phyloP scores from a whole-genome alignment of 1,140 invertebrate genomes.

The Drosophila tristis region DNA sequence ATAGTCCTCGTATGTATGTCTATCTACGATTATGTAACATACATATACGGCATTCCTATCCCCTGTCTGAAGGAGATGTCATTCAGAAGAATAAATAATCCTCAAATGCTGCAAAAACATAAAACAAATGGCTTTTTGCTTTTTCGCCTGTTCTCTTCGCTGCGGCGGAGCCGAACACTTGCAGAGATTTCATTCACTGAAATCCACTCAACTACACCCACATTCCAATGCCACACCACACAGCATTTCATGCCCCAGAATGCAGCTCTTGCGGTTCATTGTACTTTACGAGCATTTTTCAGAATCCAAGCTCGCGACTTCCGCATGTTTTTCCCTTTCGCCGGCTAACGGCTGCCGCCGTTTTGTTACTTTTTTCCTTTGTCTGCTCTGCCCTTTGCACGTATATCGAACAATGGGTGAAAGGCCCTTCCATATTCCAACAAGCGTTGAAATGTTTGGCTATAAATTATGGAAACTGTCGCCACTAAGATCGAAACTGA shows the following conservation, averaged over 20 bases:
- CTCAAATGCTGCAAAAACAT: slow-evolving; percentile 36
- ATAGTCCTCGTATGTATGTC: too few relatives aligned
- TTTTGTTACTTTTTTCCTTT: slow-evolving; percentile 73
- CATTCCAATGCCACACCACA: slow-evolving; percentile 20
- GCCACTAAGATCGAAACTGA: slow-evolving; percentile 37
- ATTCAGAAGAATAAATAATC: neutral
- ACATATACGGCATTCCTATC: neutral
- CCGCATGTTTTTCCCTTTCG: slow-evolving; percentile 59
- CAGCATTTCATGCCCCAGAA: slow-evolving; percentile 23
- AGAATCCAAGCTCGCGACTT: slow-evolving; percentile 55
- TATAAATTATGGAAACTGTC: slow-evolving; percentile 69
- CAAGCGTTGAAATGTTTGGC: slow-evolving; percentile 69
- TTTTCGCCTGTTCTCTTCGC: slow-evolving; percentile 28
- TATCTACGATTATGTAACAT: too few relatives aligned
- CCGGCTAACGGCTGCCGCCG: slow-evolving; percentile 30
- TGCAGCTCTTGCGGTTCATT: slow-evolving; percentile 69
- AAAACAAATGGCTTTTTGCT: slow-evolving; percentile 54
- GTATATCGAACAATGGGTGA: slow-evolving; percentile 66
- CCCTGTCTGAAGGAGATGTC: neutral
- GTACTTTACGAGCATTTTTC: slow-evolving; percentile 70
- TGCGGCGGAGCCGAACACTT: slow-evolving; percentile 16
- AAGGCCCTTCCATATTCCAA: slow-evolving; percentile 16
- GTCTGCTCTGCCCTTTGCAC: slow-evolving; percentile 38
- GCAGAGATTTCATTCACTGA: slow-evolving; percentile 53
- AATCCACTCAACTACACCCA: slow-evolving; percentile 70